Conservation (phyloP, 2,888 invertebrate species). For the Trichopoda pennipes region DNA sequence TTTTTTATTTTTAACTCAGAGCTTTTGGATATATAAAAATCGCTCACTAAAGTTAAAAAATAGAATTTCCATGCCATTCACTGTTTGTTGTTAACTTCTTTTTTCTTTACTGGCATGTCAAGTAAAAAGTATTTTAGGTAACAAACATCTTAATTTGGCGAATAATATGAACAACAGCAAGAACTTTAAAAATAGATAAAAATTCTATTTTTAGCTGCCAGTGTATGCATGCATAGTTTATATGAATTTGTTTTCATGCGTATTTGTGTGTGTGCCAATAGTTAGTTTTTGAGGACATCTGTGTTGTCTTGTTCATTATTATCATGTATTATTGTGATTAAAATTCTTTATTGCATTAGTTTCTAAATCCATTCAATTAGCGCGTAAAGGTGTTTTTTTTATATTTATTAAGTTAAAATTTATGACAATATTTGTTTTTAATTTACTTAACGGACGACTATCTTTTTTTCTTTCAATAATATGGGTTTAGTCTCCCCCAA, state of each 20-base stretch:
- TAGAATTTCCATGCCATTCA: background rate
- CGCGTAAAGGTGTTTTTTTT: conserved; percentile 73
- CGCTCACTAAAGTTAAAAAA: conserved; percentile 1
- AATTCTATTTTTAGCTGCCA: too few relatives aligned
- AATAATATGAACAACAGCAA: background rate
- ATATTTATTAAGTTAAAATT: conserved; percentile 51
- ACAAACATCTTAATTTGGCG: conserved; percentile 26
- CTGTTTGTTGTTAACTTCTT: background rate
- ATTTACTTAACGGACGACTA: background rate
- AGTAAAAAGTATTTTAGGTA: too few relatives aligned
- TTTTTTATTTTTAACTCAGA: conserved; percentile 4
- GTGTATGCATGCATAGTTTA: background rate
- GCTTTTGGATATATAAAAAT: conserved; percentile 17
- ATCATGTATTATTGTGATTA: conserved; percentile 5
- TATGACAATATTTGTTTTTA: conserved; percentile 44
- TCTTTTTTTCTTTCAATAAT: too few relatives aligned
- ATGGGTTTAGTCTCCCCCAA: too few relatives aligned
- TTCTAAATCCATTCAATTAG: conserved; percentile 73
- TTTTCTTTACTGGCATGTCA: too few relatives aligned
- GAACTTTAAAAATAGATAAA: background rate
- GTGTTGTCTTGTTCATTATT: conserved; percentile 36
- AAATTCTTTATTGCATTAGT: conserved; percentile 34
- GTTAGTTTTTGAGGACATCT: conserved; percentile 25
- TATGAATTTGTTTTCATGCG: background rate
- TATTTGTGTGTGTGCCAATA: background rate